These are phyloP conservation scores for Lophius piscatorius DNA, from an alignment of 2,113 vertebrate genomes.

Conservation along the genomic window DNA sequence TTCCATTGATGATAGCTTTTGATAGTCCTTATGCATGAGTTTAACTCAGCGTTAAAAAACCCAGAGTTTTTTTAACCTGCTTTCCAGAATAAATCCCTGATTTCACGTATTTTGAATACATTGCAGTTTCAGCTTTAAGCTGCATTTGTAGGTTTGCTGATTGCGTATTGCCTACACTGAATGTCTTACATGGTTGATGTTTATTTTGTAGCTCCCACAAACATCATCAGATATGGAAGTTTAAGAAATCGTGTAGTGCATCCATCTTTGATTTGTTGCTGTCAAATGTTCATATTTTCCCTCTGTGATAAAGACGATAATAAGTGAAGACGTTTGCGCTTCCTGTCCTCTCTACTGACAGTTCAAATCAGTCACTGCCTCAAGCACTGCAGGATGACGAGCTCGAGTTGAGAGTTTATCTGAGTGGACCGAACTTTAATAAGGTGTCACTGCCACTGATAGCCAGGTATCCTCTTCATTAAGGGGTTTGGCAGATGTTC, in stretches of 20 bases:
- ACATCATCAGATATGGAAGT: too few species aligned
- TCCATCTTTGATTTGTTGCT: constrained; percentile 8
- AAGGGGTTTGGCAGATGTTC: constrained; percentile 39
- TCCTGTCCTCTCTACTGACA: constrained; percentile 31
- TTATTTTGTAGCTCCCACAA: background rate
- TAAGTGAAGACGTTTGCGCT: constrained; percentile 28
- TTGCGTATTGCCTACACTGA: too few species aligned
- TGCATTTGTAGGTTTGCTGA: too few species aligned
- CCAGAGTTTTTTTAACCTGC: too few species aligned
- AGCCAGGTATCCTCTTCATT: constrained; percentile 43
- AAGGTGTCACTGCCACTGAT: constrained; percentile 43
- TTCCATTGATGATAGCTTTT: too few species aligned
- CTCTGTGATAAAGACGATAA: constrained; percentile 29
- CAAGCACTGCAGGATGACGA: constrained; percentile 25
- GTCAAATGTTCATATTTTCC: constrained; percentile 10
- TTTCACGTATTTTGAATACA: too few species aligned
- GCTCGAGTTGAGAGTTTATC: constrained; percentile 30
- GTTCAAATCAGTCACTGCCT: constrained; percentile 45
- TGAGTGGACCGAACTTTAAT: constrained; percentile 42
- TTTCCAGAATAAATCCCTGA: too few species aligned
- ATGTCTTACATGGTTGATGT: background rate
- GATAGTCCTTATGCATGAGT: too few species aligned
- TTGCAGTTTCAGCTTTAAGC: too few species aligned
- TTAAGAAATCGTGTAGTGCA: too few species aligned
- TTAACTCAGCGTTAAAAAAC: too few species aligned